Conservation (phyloP, 2,888 invertebrate genomes). For the Rhamnusium bicolor region DNA sequence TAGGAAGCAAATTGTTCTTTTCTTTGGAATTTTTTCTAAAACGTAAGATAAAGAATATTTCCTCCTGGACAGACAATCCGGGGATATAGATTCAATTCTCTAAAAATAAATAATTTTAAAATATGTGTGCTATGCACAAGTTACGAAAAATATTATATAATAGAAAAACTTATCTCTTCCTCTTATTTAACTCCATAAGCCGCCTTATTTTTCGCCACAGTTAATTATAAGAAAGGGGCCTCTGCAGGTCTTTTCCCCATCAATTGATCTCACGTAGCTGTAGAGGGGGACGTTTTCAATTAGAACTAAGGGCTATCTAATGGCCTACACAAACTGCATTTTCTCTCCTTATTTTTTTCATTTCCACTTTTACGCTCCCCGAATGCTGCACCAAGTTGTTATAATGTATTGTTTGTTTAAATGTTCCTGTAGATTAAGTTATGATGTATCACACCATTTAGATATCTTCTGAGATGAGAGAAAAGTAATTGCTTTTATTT, state of each 20-base stretch:
- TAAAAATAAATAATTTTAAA: no score
- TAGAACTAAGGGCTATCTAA: conserved; percentile 55
- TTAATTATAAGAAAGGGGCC: conserved; percentile 51
- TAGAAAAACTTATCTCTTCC: background rate
- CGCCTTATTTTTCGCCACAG: conserved; percentile 45
- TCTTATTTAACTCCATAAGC: background rate
- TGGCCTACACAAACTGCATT: conserved; percentile 56
- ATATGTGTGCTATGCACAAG: background rate
- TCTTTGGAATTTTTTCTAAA: no score
- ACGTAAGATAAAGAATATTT: no score
- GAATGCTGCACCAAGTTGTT: conserved; percentile 27
- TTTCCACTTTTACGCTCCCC: conserved; percentile 48
- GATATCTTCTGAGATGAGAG: background rate
- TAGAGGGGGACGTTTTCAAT: conserved; percentile 51
- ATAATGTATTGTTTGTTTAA: conserved; percentile 22
- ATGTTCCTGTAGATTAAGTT: conserved; percentile 20
- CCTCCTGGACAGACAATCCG: no score
- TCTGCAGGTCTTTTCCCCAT: conserved; percentile 39
- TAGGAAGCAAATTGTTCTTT: no score
- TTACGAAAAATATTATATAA: background rate
- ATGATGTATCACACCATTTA: conserved; percentile 22
- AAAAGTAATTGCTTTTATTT: background rate
- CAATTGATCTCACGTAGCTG: conserved; percentile 53
- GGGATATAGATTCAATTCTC: no score
- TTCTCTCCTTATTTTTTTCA: conserved; percentile 41